Base-by-base conservation (phyloP, 2,797 vertebrate species). In the Microtus agrestis region DNA sequence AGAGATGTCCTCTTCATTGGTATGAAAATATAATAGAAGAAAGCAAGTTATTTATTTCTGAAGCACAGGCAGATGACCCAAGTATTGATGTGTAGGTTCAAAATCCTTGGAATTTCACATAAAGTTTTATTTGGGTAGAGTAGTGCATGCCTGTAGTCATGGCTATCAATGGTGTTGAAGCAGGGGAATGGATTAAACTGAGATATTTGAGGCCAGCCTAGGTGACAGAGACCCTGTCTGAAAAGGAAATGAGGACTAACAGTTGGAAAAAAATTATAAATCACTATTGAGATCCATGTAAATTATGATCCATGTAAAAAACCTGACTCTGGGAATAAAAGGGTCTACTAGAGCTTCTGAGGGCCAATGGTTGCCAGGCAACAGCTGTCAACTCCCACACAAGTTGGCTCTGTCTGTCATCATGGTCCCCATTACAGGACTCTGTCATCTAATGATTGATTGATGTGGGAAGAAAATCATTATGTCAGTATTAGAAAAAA, bases 291-390 rank as follows among this genome's bases (percentile, higher is more conserved):
- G 59, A 51, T 51, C 13, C 6, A 6, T 46, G 48, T 51, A 51
- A 13, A 51, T 51, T 51, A 59, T 27, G 13, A 31, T 61, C 48
- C 9, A 2, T 17, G 48, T 25, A n/a, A 12, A 67, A 92, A 13
- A 54, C 56, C 13, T 3, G 59, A 13, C 8, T 89, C 77, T 40
- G 17, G 54, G 34, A 80, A 59, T 11, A 56, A 86, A 84, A 40
- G n/a, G 3, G 1, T 8, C 17, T 63, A 59, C 27, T 15, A 1
- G 0, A n/a, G 14, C 21, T 37, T 15, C 6, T 82, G 25, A 21
- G 6, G 13, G 2, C 2, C 67, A 0, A 15, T 37, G 23, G 25
- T 14, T 76, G 13, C n/a, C 23, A 29, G 5, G 2, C 1, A 31
- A 65, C 2, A 48, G 3, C 7, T 77, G 40, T 71, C 77, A 90